Conservation (phyloP, 1,140 invertebrate species). For the Zeugodacus cucurbitae region DNA sequence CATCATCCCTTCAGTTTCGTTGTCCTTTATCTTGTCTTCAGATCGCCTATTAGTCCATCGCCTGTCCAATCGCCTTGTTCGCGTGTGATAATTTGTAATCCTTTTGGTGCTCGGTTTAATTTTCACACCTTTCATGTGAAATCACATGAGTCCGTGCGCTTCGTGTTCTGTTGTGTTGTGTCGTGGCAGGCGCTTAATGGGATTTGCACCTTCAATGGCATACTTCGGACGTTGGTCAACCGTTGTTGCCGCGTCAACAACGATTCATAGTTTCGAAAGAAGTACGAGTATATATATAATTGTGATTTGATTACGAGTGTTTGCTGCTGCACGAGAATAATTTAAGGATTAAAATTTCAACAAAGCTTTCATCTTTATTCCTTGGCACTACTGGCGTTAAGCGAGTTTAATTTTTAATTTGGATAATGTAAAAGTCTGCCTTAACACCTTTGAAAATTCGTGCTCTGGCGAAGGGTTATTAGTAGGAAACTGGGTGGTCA, state of each 20-base stretch:
- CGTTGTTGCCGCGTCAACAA: background rate
- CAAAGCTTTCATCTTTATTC: background rate
- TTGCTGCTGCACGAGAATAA: background rate
- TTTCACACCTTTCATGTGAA: conserved; percentile 38
- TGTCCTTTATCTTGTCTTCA: conserved; percentile 23
- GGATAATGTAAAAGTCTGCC: background rate
- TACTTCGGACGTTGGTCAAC: background rate
- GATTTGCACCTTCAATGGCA: conserved; percentile 29
- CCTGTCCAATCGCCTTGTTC: conserved; percentile 25
- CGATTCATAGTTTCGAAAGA: background rate
- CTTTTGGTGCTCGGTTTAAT: conserved; percentile 41
- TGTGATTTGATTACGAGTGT: background rate
- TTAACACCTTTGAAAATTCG: too few relatives aligned
- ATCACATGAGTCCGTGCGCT: background rate
- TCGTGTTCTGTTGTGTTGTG: too few relatives aligned
- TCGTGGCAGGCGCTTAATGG: conserved; percentile 19
- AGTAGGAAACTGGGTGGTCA: too few relatives aligned
- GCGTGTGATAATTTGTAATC: conserved; percentile 43
- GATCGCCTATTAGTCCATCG: conserved; percentile 16
- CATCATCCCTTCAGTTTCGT: background rate
- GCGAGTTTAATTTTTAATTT: background rate
- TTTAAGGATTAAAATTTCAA: background rate
- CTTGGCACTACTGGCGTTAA: background rate
- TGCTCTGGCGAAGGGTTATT: too few relatives aligned
- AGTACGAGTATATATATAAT: background rate